Conservation (phyloP, 2,888 invertebrate species). For the Hipparchia sbordonii region DNA sequence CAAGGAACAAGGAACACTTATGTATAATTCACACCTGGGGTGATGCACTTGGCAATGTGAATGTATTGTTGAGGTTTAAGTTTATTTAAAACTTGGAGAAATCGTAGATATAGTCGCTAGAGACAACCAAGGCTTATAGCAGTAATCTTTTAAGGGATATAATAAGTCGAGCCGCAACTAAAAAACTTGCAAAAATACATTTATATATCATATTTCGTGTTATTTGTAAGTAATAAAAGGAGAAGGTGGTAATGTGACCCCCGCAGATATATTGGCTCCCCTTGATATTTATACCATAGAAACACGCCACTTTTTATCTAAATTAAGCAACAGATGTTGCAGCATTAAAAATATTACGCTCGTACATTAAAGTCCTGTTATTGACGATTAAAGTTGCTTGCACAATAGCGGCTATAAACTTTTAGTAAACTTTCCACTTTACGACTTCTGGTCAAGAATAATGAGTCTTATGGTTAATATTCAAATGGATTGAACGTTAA, state of each 20-base stretch:
- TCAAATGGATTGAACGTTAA: slow-evolving; percentile 6
- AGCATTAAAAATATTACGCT: not conserved
- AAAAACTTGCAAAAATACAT: too few species aligned
- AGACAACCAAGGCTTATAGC: too few species aligned
- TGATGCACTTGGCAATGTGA: not conserved
- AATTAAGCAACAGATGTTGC: not conserved
- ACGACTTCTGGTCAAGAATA: slow-evolving; percentile 30
- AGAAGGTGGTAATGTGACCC: too few species aligned
- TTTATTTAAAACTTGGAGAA: too few species aligned
- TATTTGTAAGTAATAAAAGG: too few species aligned
- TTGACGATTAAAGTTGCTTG: slow-evolving; percentile 9
- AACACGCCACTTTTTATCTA: not conserved
- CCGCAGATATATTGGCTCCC: too few species aligned
- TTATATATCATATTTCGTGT: too few species aligned
- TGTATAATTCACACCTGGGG: not conserved
- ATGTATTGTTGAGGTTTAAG: not conserved
- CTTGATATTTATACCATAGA: too few species aligned
- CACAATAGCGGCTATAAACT: slow-evolving; percentile 23
- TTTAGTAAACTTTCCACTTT: slow-evolving; percentile 23
- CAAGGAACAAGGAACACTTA: not conserved
- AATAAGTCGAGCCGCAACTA: too few species aligned
- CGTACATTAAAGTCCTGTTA: not conserved
- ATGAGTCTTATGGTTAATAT: slow-evolving; percentile 28
- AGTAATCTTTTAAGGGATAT: too few species aligned
- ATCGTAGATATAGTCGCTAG: too few species aligned